Evolutionary conservation across 2,888 invertebrate genomes (phyloP).

Genomic region (Spicauda simplicius): DNA sequence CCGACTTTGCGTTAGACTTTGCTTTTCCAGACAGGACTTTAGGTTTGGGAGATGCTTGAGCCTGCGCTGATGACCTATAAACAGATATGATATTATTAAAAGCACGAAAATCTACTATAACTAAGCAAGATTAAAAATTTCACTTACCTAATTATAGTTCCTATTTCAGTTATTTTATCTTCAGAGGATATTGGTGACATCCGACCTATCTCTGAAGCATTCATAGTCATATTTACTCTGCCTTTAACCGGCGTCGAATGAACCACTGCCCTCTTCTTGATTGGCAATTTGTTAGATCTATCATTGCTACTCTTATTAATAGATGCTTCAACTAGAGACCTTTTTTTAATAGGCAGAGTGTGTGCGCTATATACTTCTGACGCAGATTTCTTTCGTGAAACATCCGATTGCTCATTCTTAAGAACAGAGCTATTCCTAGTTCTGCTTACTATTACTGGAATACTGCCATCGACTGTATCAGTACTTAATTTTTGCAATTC

Average conservation of each 20-base stretch:
- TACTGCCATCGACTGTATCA: conserved; percentile 56
- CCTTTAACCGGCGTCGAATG: conserved; percentile 74
- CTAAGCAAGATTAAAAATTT: not conserved
- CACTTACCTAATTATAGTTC: conserved; percentile 24
- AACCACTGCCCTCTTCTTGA: conserved; percentile 63
- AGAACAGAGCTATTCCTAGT: conserved; percentile 47
- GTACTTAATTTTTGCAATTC: conserved; percentile 61
- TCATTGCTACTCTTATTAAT: conserved; percentile 3
- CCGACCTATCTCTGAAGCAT: conserved; percentile 56
- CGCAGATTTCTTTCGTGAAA: conserved; percentile 48
- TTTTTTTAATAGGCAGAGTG: conserved; percentile 67
- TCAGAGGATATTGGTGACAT: conserved; percentile 64
- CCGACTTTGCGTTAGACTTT: conserved; percentile 27
- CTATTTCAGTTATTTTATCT: conserved; percentile 36
- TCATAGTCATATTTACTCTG: conserved; percentile 44
- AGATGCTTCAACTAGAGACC: conserved; percentile 52
- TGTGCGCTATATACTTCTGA: conserved; percentile 56
- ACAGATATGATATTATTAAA: not conserved
- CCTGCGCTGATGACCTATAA: conserved; percentile 34
- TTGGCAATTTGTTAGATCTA: conserved; percentile 49
- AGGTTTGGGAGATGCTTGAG: conserved; percentile 27
- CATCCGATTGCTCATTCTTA: conserved; percentile 18
- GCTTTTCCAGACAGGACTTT: conserved; percentile 12
- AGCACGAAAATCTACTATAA: not conserved
- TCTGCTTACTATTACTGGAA: conserved; percentile 50